These are phyloP conservation scores for Drosophila sordidula DNA, from an alignment of 2,888 invertebrate genomes.

Conservation along the genomic window DNA sequence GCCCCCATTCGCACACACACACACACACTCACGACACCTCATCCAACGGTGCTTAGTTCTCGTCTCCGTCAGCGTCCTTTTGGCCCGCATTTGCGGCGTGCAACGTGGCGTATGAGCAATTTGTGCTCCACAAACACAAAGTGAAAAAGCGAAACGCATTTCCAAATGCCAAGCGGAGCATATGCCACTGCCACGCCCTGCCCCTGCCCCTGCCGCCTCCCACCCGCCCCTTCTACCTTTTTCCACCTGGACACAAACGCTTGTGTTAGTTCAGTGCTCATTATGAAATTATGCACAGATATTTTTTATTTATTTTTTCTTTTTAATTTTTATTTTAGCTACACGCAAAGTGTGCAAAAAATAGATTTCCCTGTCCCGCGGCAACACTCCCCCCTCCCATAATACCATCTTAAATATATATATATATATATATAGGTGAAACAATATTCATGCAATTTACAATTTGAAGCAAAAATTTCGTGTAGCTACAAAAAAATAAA, in stretches of 20 bases:
- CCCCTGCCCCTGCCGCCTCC: background rate
- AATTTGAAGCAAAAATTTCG: constrained; percentile 18
- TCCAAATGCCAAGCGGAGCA: constrained; percentile 61
- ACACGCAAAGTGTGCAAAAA: constrained; percentile 28
- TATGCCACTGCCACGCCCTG: constrained; percentile 40
- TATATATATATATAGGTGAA: background rate
- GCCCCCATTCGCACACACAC: background rate
- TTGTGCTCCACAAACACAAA: constrained; percentile 63
- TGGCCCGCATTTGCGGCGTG: constrained; percentile 41
- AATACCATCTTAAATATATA: background rate
- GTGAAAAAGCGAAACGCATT: constrained; percentile 70
- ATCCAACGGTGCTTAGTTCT: constrained; percentile 18
- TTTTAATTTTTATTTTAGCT: constrained; percentile 7
- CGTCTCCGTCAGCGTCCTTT: background rate
- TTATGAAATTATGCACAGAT: constrained; percentile 71
- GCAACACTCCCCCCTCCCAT: background rate
- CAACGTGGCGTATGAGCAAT: constrained; percentile 71
- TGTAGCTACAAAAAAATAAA: constrained; percentile 2
- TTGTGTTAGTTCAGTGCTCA: constrained; percentile 68
- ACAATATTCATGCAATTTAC: constrained; percentile 33
- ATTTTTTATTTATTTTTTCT: constrained; percentile 27
- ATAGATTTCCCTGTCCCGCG: constrained; percentile 15
- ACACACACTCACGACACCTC: constrained; percentile 1
- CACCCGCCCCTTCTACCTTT: constrained; percentile 1
- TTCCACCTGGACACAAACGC: constrained; percentile 3